Percentiles rank a stretch among this genome's conserved stretches.
phyloP scores from a whole-genome alignment of 1,140 invertebrate species.

The Rhyacophila brunnea region DNA sequence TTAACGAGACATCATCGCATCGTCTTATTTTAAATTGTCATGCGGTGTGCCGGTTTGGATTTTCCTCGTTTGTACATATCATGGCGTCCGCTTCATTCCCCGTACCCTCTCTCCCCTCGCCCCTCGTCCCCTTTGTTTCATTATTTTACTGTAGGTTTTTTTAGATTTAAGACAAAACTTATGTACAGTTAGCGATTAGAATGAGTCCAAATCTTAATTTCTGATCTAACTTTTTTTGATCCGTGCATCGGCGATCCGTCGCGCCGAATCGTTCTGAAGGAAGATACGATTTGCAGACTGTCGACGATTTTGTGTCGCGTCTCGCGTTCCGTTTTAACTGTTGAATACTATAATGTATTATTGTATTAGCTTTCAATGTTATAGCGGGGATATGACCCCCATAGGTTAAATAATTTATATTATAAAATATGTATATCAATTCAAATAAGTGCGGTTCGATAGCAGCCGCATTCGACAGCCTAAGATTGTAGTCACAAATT shows the following conservation, averaged over 20 bases:
- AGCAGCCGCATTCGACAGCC: constrained; percentile 16
- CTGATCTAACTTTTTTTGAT: constrained; percentile 28
- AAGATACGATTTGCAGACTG: not conserved
- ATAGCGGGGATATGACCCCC: constrained; percentile 49
- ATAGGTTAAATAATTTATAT: constrained; percentile 36
- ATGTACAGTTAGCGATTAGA: constrained; percentile 58
- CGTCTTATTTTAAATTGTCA: constrained; percentile 37
- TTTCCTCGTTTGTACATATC: constrained; percentile 26
- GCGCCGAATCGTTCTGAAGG: constrained; percentile 27
- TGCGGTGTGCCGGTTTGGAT: constrained; percentile 12
- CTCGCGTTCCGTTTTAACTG: constrained; percentile 24
- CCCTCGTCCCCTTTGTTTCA: constrained; percentile 29
- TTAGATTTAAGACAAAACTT: constrained; percentile 58
- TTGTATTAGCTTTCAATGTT: constrained; percentile 52
- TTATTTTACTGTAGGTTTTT: constrained; percentile 52
- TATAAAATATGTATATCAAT: constrained; percentile 26
- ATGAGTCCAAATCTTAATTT: constrained; percentile 28
- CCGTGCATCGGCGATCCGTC: not conserved
- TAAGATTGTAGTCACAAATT: constrained; percentile 46
- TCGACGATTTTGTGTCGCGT: constrained; percentile 1
- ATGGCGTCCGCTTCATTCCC: constrained; percentile 15
- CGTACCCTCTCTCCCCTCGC: constrained; percentile 17
- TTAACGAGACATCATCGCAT: constrained; percentile 39
- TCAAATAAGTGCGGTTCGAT: constrained; percentile 34
- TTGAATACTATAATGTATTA: constrained; percentile 29